Conservation (phyloP, 2,888 invertebrate species). For the Aphidoletes aphidimyza region DNA sequence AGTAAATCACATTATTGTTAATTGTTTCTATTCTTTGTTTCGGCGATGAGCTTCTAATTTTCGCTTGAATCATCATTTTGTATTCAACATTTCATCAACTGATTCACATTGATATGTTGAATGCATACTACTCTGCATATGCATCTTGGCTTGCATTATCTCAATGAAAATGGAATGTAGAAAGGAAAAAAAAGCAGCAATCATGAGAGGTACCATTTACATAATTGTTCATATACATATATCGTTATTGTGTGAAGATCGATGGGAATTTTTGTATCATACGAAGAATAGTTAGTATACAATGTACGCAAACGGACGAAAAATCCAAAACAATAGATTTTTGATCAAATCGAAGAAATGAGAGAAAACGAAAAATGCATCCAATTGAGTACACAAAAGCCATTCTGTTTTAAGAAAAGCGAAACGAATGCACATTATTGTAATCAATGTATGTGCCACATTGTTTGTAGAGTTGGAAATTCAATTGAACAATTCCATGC, state of each 20-base stretch:
- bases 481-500: conserved; percentile 25
- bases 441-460: not conserved
- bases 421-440: not conserved
- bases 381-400: not conserved
- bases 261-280: conserved; percentile 8
- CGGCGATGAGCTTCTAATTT: not conserved
- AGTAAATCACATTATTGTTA: no score
- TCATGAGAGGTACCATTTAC: not conserved
- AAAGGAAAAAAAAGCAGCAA: not conserved
- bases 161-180: not conserved
- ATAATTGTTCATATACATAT: not conserved
- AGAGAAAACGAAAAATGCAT: no score
- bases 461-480: no score
- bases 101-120: conserved; percentile 5
- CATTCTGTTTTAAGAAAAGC: not conserved
- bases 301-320: no score
- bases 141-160: not conserved
- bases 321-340: conserved; percentile 22
- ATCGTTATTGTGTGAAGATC: not conserved
- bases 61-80: not conserved
- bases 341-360: not conserved
- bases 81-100: conserved; percentile 2
- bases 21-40: not conserved
- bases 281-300: no score
- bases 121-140: not conserved